These are phyloP conservation scores for Ciconia boyciana DNA, from an alignment of 2,113 vertebrate genomes.

Conservation along the genomic window DNA sequence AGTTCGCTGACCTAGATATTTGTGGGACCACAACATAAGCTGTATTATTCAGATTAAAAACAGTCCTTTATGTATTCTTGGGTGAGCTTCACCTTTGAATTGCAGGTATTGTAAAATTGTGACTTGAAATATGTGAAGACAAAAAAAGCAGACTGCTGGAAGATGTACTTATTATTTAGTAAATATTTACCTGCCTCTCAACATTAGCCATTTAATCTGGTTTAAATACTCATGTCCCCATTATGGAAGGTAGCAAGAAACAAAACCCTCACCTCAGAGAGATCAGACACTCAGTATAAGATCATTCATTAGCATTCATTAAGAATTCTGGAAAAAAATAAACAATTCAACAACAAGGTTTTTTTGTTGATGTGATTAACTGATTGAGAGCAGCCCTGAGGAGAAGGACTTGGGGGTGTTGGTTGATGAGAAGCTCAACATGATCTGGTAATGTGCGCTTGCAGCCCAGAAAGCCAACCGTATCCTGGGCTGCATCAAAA, in stretches of 20 bases:
- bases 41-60: not conserved
- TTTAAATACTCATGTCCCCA: not conserved
- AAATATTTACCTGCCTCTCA: not conserved
- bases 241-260: not conserved
- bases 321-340: not conserved
- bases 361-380: not conserved
- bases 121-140: not conserved
- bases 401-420: not conserved
- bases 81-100: not conserved
- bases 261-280: not conserved
- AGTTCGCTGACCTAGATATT: not conserved
- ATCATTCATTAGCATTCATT: not conserved
- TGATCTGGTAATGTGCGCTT: not conserved
- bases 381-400: not conserved
- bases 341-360: rapidly evolving
- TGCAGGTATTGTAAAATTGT: not conserved
- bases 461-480: not conserved
- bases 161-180: not conserved
- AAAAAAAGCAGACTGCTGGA: not conserved
- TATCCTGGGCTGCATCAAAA: not conserved
- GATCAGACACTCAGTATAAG: not conserved
- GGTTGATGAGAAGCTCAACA: not conserved
- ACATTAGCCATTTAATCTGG: not conserved
- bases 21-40: not conserved
- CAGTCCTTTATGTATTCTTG: not conserved